Base-by-base conservation (phyloP, 92 coral and sea anemone genomes). In the Umimayanthus chanpuru region DNA sequence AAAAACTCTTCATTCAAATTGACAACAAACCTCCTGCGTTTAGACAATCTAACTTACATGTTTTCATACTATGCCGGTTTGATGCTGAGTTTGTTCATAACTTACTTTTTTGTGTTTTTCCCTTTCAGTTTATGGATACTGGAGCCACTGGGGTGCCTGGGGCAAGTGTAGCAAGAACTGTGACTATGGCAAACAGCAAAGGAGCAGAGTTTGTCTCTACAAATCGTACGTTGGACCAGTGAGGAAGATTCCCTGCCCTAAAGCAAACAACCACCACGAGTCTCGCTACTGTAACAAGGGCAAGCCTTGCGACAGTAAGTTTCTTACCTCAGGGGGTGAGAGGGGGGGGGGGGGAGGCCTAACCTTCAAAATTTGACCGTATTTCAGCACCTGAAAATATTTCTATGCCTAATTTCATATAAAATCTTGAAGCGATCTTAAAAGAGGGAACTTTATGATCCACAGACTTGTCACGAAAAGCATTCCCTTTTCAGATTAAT, bases 61-160 rank as follows among this genome's bases (percentile, higher is more conserved):
- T 14, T 47, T 47, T 53, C 58, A 15, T 11, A 9, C 50, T 47
- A 47, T 47, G 50, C 12, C 50, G 11, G 65, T 56, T 15, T 56
- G 23, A 61, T 61, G 9, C 7, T 61, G 2, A 20, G 16, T 20
- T 73, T 20, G 21, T 18, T 41, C 53, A 9, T 41, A 28, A 76
- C 21, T 44, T 21, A 55, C 50, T 73, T 18, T 32, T 39, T 75
- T 6, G 0, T 0, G 8, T 7, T 75, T 18, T 39, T 5, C n/a
- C 32, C 32, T 47, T 78, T 8, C 39, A 78, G 81, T 78, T 15
- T 78, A 78, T 30, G 81, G 84, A 9, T 80, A 80, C 72, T 80
- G 84, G 84, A 53, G 84, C 25, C 68, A 50, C 3, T 80, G 84
- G 84, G 84, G 84, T 21, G 36, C 84, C 7, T 80, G 84, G 84